Conservation (phyloP, 2,888 invertebrate genomes). For the Protonemura montana region DNA sequence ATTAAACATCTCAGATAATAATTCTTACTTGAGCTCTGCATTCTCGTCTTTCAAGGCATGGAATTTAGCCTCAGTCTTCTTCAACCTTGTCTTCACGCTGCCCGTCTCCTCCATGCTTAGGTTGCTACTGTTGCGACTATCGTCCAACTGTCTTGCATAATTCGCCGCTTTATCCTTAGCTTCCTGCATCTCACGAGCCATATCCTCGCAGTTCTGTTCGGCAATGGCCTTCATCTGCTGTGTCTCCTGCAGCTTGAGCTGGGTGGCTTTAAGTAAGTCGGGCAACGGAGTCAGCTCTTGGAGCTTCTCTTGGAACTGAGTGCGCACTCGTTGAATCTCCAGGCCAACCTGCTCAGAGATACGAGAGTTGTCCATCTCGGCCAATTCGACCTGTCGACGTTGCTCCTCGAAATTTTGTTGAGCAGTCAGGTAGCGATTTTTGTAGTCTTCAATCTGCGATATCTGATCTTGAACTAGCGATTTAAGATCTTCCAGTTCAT, state of each 20-base stretch:
- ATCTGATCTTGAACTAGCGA: slow-evolving; percentile 71
- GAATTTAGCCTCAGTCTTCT: slow-evolving; percentile 58
- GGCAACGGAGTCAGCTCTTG: slow-evolving; percentile 72
- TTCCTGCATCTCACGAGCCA: slow-evolving; percentile 69
- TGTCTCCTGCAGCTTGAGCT: slow-evolving; percentile 71
- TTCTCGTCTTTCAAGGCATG: slow-evolving; percentile 57
- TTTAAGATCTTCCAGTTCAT: slow-evolving; percentile 60
- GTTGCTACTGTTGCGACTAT: slow-evolving; percentile 13
- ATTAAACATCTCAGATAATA: slow-evolving; percentile 50
- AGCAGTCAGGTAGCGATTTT: slow-evolving; percentile 73
- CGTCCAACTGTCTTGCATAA: slow-evolving; percentile 31
- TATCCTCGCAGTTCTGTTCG: slow-evolving; percentile 71
- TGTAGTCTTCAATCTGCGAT: slow-evolving; percentile 72
- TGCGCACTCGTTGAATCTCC: slow-evolving; percentile 71
- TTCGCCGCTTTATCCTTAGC: slow-evolving; percentile 66
- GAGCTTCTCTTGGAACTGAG: slow-evolving; percentile 75
- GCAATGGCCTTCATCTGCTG: slow-evolving; percentile 72
- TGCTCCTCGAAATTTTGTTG: slow-evolving; percentile 77
- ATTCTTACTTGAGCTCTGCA: slow-evolving; percentile 53
- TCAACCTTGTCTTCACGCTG: slow-evolving; percentile 10
- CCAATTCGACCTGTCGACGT: slow-evolving; percentile 71
- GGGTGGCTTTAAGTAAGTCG: slow-evolving; percentile 73
- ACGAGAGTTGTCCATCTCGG: slow-evolving; percentile 75
- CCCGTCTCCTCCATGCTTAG: slow-evolving; percentile 26
- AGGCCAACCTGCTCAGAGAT: slow-evolving; percentile 75